Evolutionary conservation across 2,888 invertebrate genomes (phyloP), one percentile per base, ranked within the genome.

Genomic region (Stegana nigrithorax): DNA sequence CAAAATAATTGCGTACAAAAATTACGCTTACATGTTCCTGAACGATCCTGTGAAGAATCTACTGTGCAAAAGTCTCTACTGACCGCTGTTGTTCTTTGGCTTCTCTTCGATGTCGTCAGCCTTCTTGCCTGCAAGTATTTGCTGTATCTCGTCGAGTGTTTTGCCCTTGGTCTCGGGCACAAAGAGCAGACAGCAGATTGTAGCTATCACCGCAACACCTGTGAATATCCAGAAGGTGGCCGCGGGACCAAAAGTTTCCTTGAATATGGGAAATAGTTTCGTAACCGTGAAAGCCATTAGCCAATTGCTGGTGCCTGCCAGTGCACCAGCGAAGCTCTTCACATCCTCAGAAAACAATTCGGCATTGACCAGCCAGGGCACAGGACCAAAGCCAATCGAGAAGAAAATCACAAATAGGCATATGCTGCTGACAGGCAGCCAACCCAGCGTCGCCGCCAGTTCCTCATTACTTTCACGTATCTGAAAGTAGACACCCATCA

Each of bases 231-330:
- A 93, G 82, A 93, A 93, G n/a, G 92, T 90, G 57, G 87, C 87
- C 19, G 90, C 90, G 0, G 87, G 78, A 0, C 90, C 90, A 21
- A 92, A 87, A 0, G 86, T 75, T 0, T 65, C 62, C 57, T 88
- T 88, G 55, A 93, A 68, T 4, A 89, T 86, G 21, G 86, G 84
- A 70, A 91, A 93, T 39, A 90, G 90, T 71, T 90, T 90, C 0
- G 94, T 94, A 0, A 94, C 91, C 1, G 93, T 75, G 83, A 94
- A 94, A 32, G 92, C 92, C 66, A 92, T 87, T 21, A 92, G 81
- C 94, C 94, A 94, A 82, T 93, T 95, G 63, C 92, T 88, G 0
- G 93, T 89, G 21, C 93, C 92, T 1, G 93, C 92, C 12, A 93
- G 89, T 0, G 93, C 91, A 17, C 91, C 89, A 3, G 91, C 91